Base-by-base conservation (phyloP, 2,797 vertebrate species). In the Atherinosoma microstoma region DNA sequence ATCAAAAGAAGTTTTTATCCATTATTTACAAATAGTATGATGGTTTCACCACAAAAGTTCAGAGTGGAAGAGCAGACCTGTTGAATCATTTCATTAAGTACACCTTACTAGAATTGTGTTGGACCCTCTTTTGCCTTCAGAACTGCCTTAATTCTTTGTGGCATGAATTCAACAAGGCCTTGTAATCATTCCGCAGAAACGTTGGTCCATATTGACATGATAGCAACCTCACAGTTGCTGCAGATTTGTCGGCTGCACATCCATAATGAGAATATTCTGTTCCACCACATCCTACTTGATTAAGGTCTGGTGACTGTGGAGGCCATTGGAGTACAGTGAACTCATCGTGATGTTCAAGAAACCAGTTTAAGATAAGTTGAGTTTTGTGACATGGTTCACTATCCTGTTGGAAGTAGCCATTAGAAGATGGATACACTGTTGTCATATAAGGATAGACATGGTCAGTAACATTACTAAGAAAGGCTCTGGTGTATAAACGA, bases 181-280 rank as follows among this genome's bases (percentile, higher is more conserved):
- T n/a, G 20, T 47, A 47, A 47, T 9, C 20, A 2, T 47, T 47
- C 18, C 3, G n/a, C 2, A 10, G 20, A 47, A 20, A n/a, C 20
- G n/a, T n/a, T n/a, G 7, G 20, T n/a, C 20, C 16, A 2, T n/a
- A n/a, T 47, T 47, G 20, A 18, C 3, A 47, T 20, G 18, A 8
- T n/a, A 47, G 18, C 18, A 27, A 20, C 9, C 7, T 0, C 6
- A 6, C 67, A 76, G 67, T 81, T 83, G 53, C 36, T 73, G 0
- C 60, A 84, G 72, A 84, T 83, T 86, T 84, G 69, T 86, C 38
- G 58, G 87, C 75, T 83, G 58, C 70, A 86, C 82, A 81, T 83
- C 75, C 64, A 87, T 84, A 51, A 83, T 73, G 68, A n/a, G 0
- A 47, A 47, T 20, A 6, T 45, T 4, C 20, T 6, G 1, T 47